These are phyloP conservation scores for Hyposoter dolosus DNA, from an alignment of 2,888 invertebrate genomes.

Conservation along the genomic window DNA sequence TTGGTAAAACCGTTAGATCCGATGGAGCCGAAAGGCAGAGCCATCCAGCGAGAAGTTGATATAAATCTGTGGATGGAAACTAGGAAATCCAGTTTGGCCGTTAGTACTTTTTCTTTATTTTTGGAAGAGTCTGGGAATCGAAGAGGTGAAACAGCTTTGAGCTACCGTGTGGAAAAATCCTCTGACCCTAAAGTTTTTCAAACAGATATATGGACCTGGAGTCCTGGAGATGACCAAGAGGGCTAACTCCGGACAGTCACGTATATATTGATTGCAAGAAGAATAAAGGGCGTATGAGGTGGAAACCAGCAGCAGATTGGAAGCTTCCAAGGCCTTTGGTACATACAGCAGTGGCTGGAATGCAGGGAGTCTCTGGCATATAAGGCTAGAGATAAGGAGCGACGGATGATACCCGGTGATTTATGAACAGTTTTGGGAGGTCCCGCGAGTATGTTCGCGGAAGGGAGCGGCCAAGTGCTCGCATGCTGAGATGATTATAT, in stretches of 20 bases:
- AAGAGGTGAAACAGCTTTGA: conserved; percentile 29
- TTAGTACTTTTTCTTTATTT: conserved; percentile 22
- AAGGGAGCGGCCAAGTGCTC: conserved; percentile 22
- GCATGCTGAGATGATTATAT: conserved; percentile 34
- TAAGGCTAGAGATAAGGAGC: conserved; percentile 50
- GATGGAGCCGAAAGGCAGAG: conserved; percentile 8
- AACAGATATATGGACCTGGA: conserved; percentile 22
- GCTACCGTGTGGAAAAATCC: conserved; percentile 37
- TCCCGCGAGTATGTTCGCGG: conserved; percentile 37
- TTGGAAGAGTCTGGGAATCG: conserved; percentile 9
- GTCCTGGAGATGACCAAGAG: conserved; percentile 41
- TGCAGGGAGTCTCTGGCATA: conserved; percentile 23
- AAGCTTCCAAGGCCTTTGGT: not conserved
- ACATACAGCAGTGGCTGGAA: not conserved
- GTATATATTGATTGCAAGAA: conserved; percentile 9
- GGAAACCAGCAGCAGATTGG: not conserved
- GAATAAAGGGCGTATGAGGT: not conserved
- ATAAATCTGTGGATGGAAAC: conserved; percentile 43
- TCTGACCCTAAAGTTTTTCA: conserved; percentile 54
- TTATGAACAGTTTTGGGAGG: conserved; percentile 57
- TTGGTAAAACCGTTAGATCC: conserved; percentile 19
- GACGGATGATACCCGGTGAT: conserved; percentile 59
- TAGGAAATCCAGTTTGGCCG: conserved; percentile 51
- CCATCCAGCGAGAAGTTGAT: conserved; percentile 28
- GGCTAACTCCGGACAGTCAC: conserved; percentile 17